These are phyloP conservation scores for Sepiola atlantica DNA, from an alignment of 2,888 invertebrate genomes.

Conservation along the genomic window DNA sequence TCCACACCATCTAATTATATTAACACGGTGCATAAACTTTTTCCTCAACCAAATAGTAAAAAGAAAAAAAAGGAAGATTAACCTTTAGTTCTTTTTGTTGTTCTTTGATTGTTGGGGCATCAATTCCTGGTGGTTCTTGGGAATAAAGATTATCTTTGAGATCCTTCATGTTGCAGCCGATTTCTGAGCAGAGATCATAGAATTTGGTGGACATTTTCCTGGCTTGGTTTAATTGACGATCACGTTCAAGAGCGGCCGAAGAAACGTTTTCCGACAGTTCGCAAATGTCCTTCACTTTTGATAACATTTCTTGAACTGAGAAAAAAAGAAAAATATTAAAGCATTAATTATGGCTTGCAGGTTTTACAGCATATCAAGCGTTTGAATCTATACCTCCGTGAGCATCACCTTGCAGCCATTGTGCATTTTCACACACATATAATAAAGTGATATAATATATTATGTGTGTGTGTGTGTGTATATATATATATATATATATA, in stretches of 20 bases:
- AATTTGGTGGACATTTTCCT: constrained; percentile 68
- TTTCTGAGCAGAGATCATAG: constrained; percentile 67
- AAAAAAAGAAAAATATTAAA: background rate
- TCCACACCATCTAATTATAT: no score
- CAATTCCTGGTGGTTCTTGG: constrained; percentile 72
- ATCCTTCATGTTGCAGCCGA: constrained; percentile 69
- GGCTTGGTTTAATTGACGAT: constrained; percentile 64
- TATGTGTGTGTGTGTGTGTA: no score
- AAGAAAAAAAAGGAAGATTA: background rate
- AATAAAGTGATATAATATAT: no score
- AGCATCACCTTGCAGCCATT: background rate
- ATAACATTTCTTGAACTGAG: constrained; percentile 69
- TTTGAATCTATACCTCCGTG: background rate
- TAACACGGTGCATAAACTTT: no score
- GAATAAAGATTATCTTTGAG: constrained; percentile 72
- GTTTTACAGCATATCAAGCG: background rate
- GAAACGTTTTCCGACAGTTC: constrained; percentile 63
- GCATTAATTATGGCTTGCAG: background rate
- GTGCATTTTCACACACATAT: no score
- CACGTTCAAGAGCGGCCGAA: constrained; percentile 60
- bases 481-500: no score
- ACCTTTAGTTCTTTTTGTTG: constrained; percentile 73
- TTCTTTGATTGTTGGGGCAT: constrained; percentile 70
- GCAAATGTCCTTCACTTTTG: constrained; percentile 68
- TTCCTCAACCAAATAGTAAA: no score